Evolutionary conservation across 2,797 vertebrate species (phyloP).

Genomic region (Oceanodroma leucorhoa): DNA sequence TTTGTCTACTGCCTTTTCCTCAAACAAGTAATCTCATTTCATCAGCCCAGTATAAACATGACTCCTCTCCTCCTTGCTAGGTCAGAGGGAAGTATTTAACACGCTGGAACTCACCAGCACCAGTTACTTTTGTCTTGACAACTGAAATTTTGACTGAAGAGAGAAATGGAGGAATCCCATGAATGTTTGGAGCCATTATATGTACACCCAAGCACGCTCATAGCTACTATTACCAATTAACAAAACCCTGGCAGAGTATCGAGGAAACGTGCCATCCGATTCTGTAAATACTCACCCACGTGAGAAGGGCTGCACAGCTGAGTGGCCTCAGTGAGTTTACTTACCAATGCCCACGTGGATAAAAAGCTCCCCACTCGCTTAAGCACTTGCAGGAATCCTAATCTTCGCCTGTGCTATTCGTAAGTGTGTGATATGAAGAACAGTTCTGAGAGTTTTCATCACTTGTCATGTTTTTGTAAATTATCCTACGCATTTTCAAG

Average conservation of each 20-base stretch:
- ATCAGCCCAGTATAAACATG: slow-evolving; percentile 39
- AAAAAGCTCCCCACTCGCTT: neutral
- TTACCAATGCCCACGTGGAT: neutral
- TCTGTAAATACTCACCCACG: neutral
- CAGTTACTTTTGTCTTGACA: slow-evolving; percentile 34
- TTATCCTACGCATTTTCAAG: slow-evolving; percentile 51
- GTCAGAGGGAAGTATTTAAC: slow-evolving; percentile 36
- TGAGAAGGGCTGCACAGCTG: neutral
- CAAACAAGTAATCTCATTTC: neutral
- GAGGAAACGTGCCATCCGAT: neutral
- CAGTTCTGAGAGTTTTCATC: slow-evolving; percentile 64
- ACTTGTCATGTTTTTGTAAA: slow-evolving; percentile 67
- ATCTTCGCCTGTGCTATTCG: neutral
- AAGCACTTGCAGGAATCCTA: neutral
- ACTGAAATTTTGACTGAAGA: slow-evolving; percentile 56
- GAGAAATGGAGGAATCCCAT: neutral
- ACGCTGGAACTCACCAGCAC: neutral
- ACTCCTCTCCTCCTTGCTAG: neutral
- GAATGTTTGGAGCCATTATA: slow-evolving; percentile 28
- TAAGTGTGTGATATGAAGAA: slow-evolving; percentile 47
- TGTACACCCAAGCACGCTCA: neutral
- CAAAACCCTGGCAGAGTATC: neutral
- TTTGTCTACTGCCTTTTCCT: slow-evolving; percentile 55
- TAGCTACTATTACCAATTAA: slow-evolving; percentile 57
- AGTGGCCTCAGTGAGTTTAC: neutral